Conservation (phyloP, 2,113 vertebrate genomes). For the Menura novaehollandiae region DNA sequence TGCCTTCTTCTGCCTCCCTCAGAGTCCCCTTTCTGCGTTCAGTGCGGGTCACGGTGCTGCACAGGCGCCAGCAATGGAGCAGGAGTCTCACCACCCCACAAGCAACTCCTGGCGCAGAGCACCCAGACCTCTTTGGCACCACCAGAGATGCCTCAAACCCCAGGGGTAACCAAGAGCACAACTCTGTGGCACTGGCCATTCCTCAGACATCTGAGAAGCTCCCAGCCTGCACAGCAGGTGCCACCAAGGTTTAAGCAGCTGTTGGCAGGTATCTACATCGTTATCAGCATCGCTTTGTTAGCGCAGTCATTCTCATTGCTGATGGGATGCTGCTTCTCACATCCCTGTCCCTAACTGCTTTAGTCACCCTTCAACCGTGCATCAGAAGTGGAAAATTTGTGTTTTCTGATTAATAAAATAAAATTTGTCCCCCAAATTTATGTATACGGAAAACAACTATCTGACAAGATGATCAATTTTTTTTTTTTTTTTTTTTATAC, state of each 20-base stretch:
- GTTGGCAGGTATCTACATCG: fast-evolving
- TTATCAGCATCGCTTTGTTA: neutral
- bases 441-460: neutral
- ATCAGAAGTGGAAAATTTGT: neutral
- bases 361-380: neutral
- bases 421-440: neutral
- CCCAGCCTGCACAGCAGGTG: neutral
- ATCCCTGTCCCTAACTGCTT: neutral
- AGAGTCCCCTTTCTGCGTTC: neutral
- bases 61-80: neutral
- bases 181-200: neutral
- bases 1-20: neutral
- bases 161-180: neutral
- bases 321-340: neutral
- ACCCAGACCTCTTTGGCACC: neutral
- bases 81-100: neutral
- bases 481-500: neutral
- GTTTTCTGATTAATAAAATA: neutral
- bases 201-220: neutral
- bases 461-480: neutral
- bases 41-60: fast-evolving
- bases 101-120: neutral
- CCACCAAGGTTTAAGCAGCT: neutral
- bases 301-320: neutral
- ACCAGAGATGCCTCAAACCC: neutral